Percentiles rank a stretch among this genome's conserved stretches.
phyloP scores from a whole-genome alignment of 2,113 vertebrate species.

The Cryptotis parvus region DNA sequence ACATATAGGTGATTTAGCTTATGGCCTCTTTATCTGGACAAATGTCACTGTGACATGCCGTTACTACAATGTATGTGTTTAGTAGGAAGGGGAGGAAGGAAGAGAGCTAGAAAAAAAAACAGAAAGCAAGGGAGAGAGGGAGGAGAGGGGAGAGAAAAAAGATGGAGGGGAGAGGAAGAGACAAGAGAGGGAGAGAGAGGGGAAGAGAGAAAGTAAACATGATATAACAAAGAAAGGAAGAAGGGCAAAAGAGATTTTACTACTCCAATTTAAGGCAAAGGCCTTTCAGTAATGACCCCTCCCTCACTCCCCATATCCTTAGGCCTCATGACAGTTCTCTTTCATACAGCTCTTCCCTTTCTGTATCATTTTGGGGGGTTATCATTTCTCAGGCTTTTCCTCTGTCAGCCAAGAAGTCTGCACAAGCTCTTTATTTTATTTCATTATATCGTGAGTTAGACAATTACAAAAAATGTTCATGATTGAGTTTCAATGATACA shows the following conservation, averaged over 20 bases:
- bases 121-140: not conserved
- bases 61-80: not conserved
- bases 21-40: slow-evolving; percentile 24
- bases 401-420: too few relatives aligned
- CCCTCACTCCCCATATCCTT: not conserved
- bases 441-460: too few relatives aligned
- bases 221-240: not conserved
- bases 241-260: not conserved
- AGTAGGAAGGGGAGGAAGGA: too few relatives aligned
- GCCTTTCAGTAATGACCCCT: not conserved
- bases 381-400: not conserved
- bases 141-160: too few relatives aligned
- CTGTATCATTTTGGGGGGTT: not conserved
- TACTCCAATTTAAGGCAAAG: not conserved
- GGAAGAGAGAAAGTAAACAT: not conserved
- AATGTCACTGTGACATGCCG: not conserved
- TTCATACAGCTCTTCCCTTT: slow-evolving; percentile 46
- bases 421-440: too few relatives aligned
- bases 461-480: too few relatives aligned
- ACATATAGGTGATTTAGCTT: not conserved
- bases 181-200: not conserved
- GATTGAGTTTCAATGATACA: too few relatives aligned
- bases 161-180: not conserved
- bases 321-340: not conserved
- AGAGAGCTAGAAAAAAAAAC: too few relatives aligned